Evolutionary conservation across 1,140 invertebrate genomes (phyloP).

Genomic region (Heliconius congener): DNA sequence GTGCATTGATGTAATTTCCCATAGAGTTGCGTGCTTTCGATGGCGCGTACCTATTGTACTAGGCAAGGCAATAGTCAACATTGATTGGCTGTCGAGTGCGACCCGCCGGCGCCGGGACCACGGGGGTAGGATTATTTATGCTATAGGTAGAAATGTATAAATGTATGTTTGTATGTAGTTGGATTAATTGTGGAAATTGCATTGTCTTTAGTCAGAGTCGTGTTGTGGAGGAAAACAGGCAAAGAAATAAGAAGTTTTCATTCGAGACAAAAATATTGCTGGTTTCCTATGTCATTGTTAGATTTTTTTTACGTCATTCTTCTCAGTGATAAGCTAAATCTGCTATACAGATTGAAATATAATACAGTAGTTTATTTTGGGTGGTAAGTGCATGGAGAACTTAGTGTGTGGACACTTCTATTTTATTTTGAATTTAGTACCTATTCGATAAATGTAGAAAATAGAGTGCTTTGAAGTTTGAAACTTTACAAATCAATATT

Average conservation of each 20-base stretch:
- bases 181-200: not conserved
- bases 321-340: no score
- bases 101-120: slow-evolving; percentile 19
- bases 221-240: not conserved
- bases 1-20: slow-evolving; percentile 18
- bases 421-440: no score
- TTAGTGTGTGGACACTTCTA: no score
- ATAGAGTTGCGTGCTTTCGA: slow-evolving; percentile 20
- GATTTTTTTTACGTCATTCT: no score
- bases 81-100: slow-evolving; percentile 25
- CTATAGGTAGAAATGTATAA: slow-evolving; percentile 12
- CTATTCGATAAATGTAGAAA: no score
- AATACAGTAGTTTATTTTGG: no score
- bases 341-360: no score
- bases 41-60: not conserved
- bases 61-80: slow-evolving; percentile 15
- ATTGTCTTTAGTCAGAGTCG: not conserved
- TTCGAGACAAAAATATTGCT: no score
- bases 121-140: not conserved
- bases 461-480: no score
- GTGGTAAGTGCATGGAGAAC: no score
- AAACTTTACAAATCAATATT: no score
- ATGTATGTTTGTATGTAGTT: not conserved
- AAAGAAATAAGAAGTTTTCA: not conserved
- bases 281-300: no score